Conservation (phyloP, 1,140 invertebrate species). For the Neuroterus valhalla region DNA sequence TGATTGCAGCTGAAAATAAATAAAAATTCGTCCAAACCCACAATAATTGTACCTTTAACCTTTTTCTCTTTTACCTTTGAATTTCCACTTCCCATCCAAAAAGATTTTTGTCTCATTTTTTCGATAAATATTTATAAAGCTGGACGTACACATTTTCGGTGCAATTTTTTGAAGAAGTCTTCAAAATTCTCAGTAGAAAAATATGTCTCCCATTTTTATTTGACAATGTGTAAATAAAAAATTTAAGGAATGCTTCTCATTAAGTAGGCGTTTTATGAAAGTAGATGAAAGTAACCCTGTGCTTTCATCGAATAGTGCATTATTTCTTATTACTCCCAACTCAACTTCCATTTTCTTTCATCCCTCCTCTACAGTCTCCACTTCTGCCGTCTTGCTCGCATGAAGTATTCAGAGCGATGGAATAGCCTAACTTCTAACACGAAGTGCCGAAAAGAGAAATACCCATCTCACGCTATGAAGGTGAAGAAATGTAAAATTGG, state of each 20-base stretch:
- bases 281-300: background rate
- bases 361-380: constrained; percentile 16
- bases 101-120: no score
- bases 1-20: no score
- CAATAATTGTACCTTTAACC: no score
- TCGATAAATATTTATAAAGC: no score
- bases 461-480: constrained; percentile 17
- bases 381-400: constrained; percentile 3
- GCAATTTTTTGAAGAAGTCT: no score
- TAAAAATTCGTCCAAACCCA: no score
- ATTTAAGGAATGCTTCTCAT: background rate
- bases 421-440: constrained; percentile 29
- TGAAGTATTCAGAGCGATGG: constrained; percentile 26
- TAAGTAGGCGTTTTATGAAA: background rate
- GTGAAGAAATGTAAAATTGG: constrained; percentile 24
- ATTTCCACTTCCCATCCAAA: no score
- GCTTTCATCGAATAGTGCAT: constrained; percentile 14
- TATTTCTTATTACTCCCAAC: constrained; percentile 15
- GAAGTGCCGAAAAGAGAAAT: constrained; percentile 19
- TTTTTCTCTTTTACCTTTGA: no score
- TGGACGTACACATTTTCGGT: no score
- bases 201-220: no score
- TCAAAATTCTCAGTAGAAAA: no score
- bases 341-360: background rate
- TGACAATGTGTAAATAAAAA: background rate